Conservation (phyloP, 2,113 vertebrate genomes). For the Speoplatyrhinus poulsoni region DNA sequence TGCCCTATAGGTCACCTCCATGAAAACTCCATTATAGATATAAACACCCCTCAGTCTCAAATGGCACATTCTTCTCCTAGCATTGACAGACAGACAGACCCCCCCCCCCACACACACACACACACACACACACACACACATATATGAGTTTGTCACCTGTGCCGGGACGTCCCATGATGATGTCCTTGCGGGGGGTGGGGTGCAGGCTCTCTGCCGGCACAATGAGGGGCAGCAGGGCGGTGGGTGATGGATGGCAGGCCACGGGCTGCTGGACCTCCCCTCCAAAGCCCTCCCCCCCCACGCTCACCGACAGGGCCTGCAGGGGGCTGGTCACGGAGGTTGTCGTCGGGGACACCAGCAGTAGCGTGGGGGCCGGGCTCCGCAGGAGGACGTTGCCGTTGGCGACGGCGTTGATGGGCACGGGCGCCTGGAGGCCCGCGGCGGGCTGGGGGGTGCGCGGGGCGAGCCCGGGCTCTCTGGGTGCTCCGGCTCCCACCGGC, state of each 20-base stretch:
- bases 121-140: conserved; percentile 3
- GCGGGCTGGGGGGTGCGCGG: conserved; percentile 59
- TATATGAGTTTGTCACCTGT: conserved; percentile 80
- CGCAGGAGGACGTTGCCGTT: conserved; percentile 73
- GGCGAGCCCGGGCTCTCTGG: conserved; percentile 55
- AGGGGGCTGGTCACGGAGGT: conserved; percentile 60
- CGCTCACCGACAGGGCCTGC: conserved; percentile 73
- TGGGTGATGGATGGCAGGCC: conserved; percentile 89
- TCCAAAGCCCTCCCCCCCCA: conserved; percentile 56
- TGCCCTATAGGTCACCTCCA: too few species aligned
- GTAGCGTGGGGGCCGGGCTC: conserved; percentile 70
- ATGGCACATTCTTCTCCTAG: neutral
- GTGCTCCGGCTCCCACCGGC: conserved; percentile 63
- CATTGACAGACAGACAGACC: conserved; percentile 13
- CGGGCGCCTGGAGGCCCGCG: conserved; percentile 82
- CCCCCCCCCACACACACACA: conserved; percentile 7
- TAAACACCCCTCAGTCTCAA: neutral
- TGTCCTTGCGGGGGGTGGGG: conserved; percentile 87
- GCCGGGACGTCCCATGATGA: conserved; percentile 92
- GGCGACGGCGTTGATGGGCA: conserved; percentile 83
- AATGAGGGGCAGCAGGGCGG: conserved; percentile 87
- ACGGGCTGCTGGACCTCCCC: conserved; percentile 83
- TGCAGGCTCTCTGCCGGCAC: conserved; percentile 86
- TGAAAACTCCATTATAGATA: neutral
- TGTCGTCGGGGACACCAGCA: conserved; percentile 73